Base-by-base conservation (phyloP, 1,140 invertebrate genomes). In the Drosophila lini region DNA sequence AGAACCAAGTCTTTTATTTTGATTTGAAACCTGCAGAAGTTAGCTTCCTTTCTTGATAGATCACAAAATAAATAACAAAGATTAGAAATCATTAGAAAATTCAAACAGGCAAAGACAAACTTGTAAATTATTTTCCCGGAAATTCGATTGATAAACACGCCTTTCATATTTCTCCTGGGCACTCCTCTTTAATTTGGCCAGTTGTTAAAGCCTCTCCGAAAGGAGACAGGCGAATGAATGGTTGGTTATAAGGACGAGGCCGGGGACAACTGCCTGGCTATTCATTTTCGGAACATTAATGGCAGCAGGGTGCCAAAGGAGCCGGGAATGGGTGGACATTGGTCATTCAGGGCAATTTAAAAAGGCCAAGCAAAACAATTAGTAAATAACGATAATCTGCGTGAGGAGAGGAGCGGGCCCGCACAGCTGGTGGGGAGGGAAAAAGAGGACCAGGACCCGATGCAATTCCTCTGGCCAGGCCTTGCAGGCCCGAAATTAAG, bases 201-300 rank as follows among this genome's bases (percentile, higher is more conserved):
- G 13, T n/a, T 9, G 32, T 55, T 55, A 55, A 55, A 55, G 52
- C 47, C 59, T 31, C n/a, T 31, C 11, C 22, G 2, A 25, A 22
- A 28, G 47, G 25, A 40, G 47, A 55, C 34, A 55, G 10, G n/a
- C 47, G 47, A 22, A 38, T 28, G 25, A 28, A 28, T 28, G 25
- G 5, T 28, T 28, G 25, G 25, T 28, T 28, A 28, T 28, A 28
- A 28, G 25, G 25, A 28, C 19, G 32, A 3, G 16, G 32, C 22
- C 11, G 32, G 38, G 56, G 38, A 25, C 15, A 16, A 53, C 64
- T 56, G 64, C 50, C 74, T 28, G 75, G 64, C 63, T 62, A 78
- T 78, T 78, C 67, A 78, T 78, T 78, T 78, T 79, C 58, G 75
- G 65, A 71, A 70, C 74, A 78, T 75, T 75, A 74, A 75, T 75